Conservation (phyloP, 2,797 vertebrate species). For the Garrulus glandarius region DNA sequence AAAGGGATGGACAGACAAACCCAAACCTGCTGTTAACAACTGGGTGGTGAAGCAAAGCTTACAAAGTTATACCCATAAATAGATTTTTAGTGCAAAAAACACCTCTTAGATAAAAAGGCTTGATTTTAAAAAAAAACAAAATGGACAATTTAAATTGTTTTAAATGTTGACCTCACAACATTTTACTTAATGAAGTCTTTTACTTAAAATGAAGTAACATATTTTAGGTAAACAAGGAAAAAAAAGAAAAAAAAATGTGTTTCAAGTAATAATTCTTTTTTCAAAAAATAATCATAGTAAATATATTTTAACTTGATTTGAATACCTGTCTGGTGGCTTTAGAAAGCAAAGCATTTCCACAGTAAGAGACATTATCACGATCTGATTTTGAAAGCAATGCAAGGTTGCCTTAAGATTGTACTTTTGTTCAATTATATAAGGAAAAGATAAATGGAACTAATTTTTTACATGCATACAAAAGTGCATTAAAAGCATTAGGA, state of each 20-base stretch:
- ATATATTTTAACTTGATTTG: background rate
- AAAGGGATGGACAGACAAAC: background rate
- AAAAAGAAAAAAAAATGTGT: background rate
- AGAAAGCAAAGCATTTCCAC: background rate
- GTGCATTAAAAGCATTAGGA: background rate
- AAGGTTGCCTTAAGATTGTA: background rate
- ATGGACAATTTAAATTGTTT: background rate
- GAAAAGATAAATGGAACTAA: background rate
- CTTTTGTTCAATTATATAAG: background rate
- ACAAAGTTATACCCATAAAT: background rate
- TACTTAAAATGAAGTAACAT: background rate
- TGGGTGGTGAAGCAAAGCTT: background rate
- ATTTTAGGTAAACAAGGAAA: background rate
- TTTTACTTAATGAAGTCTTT: too few relatives aligned
- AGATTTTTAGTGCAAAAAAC: background rate
- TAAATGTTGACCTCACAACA: background rate
- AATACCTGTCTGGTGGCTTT: background rate
- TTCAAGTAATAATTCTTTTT: background rate
- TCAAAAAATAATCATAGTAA: accelerated
- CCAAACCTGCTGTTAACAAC: background rate
- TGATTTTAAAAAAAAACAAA: background rate
- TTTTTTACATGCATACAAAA: background rate
- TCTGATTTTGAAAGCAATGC: background rate
- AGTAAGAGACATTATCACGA: accelerated
- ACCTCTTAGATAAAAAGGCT: background rate